A percentile compares a stretch with the other conserved stretches of the same genome.
Evolutionary conservation across 2,888 invertebrate species (phyloP).

Genomic region (Synanthedon tipuliformis): DNA sequence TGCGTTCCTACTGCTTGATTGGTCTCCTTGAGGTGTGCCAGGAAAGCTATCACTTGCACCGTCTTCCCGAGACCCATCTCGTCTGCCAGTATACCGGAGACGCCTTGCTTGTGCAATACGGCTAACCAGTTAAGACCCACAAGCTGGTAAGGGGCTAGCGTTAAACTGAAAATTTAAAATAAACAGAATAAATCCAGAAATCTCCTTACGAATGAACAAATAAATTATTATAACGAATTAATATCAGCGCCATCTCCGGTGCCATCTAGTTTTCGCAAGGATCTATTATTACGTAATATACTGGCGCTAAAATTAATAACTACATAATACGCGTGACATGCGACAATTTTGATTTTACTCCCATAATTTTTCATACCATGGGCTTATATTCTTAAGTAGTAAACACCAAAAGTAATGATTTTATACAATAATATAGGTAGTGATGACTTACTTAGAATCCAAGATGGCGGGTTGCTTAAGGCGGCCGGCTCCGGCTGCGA

Average conservation of each 20-base stretch:
- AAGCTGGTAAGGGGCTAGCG: constrained; percentile 87
- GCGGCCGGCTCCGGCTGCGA: constrained; percentile 80
- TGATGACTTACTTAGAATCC: constrained; percentile 73
- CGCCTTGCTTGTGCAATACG: constrained; percentile 86
- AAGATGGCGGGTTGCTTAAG: constrained; percentile 80
- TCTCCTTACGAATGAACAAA: too few relatives aligned
- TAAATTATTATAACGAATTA: too few relatives aligned
- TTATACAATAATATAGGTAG: too few relatives aligned
- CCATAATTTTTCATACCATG: too few relatives aligned
- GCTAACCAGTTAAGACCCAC: constrained; percentile 94
- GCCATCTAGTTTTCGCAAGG: too few relatives aligned
- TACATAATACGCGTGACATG: too few relatives aligned
- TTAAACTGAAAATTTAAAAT: constrained; percentile 64
- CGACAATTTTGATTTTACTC: too few relatives aligned
- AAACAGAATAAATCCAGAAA: background rate
- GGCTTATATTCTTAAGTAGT: too few relatives aligned
- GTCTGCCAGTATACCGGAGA: constrained; percentile 96
- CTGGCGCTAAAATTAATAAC: too few relatives aligned
- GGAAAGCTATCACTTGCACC: constrained; percentile 91
- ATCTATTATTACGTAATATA: too few relatives aligned
- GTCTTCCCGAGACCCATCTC: constrained; percentile 98
- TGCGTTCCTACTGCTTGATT: constrained; percentile 82
- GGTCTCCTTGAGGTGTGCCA: constrained; percentile 88
- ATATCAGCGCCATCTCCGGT: too few relatives aligned
- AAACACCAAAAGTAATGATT: too few relatives aligned